These are phyloP conservation scores for Semnopithecus entellus DNA, from an alignment of 2,113 vertebrate genomes.

Conservation along the genomic window DNA sequence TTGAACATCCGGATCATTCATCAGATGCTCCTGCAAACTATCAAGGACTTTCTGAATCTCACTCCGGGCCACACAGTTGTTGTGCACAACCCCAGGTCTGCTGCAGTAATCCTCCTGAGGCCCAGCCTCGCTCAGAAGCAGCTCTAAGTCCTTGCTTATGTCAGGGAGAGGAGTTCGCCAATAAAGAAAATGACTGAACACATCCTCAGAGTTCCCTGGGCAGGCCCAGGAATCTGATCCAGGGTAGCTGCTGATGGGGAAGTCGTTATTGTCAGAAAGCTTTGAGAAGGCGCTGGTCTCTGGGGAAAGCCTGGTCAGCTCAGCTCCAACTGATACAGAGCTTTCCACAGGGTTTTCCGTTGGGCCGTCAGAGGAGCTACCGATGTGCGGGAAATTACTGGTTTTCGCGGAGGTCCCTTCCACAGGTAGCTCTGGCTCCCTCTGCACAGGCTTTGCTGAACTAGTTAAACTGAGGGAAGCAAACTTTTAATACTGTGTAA, in stretches of 20 bases:
- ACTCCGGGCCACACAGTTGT: slow-evolving; percentile 85
- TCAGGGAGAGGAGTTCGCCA: slow-evolving; percentile 93
- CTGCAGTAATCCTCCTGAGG: slow-evolving; percentile 55
- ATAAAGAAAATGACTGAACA: slow-evolving; percentile 89
- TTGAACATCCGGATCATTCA: slow-evolving; percentile 91
- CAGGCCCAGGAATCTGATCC: slow-evolving; percentile 34
- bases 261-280: neutral
- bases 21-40: slow-evolving; percentile 90
- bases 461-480: neutral
- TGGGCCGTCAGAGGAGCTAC: neutral
- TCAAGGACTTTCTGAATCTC: slow-evolving; percentile 92
- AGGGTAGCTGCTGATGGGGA: neutral
- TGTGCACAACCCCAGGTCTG: slow-evolving; percentile 56
- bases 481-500: neutral
- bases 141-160: slow-evolving; percentile 90
- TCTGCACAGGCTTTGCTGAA: slow-evolving; percentile 52
- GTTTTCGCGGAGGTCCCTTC: slow-evolving; percentile 16
- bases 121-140: slow-evolving; percentile 82
- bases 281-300: neutral
- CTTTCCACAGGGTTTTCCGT: neutral
- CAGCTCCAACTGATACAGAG: neutral
- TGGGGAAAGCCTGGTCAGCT: neutral
- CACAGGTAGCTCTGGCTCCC: neutral
- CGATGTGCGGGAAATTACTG: neutral
- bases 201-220: slow-evolving; percentile 72